Base-by-base conservation (phyloP, 2,113 vertebrate genomes). In the Nestor notabilis region DNA sequence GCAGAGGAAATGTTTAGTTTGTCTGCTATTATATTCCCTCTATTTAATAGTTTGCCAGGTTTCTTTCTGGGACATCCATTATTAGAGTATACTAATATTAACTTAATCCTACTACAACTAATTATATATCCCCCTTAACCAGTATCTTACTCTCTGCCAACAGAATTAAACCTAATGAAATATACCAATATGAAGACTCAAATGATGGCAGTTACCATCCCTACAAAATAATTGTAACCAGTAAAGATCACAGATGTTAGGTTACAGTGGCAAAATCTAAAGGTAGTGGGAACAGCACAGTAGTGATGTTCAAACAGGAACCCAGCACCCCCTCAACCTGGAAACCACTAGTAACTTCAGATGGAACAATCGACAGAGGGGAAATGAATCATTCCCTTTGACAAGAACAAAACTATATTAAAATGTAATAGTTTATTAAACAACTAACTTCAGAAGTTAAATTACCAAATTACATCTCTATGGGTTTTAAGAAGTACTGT, bases 361-460 rank as follows among this genome's bases (percentile, higher is more conserved):
- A 89, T 89, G 87, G 77, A 93, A 87, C 47, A 97, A 90, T 74
- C 94, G 95, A 88, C 87, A 92, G 69, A 96, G 68, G 74, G 94
- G 89, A 93, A 93, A 94, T 95, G 87, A 96, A 97, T 96, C 61
- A 87, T 97, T 90, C 86, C 43, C 84, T 97, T 96, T 91, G 63
- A 58, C 77, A 84, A 86, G 89, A 97, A 93, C 83, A 96, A 93
- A 96, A 93, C 79, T 65, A 93, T 92, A 87, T 86, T 95, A 97
- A 96, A 94, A 96, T 94, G 88, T 90, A 96, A 86, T 84, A 96
- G 95, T 97, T 97, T 98, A 98, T 97, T 97, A 97, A 98, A 95
- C 93, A 96, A 95, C 93, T 55, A 58, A 91, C 87, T 97, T 97
- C 88, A 92, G 94, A 96, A 97, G 93, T 97, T 95, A 96, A 97